Conservation (phyloP, 1,140 invertebrate genomes). For the Bicyclus anynana region DNA sequence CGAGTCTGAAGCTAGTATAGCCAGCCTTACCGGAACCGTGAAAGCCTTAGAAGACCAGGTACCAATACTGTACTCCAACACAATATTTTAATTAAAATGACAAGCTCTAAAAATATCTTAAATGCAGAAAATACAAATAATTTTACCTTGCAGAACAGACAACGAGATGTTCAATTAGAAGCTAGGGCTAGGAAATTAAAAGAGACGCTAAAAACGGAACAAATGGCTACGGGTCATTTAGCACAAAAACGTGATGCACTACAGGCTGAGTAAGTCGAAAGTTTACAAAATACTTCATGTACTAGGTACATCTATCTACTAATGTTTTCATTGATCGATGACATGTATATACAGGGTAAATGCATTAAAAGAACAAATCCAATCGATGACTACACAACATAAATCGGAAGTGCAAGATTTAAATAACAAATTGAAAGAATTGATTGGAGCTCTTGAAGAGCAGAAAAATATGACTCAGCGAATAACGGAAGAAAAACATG, state of each 20-base stretch:
- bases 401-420: slow-evolving; percentile 43
- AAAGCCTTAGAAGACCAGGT: slow-evolving; percentile 67
- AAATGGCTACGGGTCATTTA: slow-evolving; percentile 54
- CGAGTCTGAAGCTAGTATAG: slow-evolving; percentile 62
- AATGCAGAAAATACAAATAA: background rate
- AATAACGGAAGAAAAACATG: slow-evolving; percentile 38
- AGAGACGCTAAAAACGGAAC: slow-evolving; percentile 64
- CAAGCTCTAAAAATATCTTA: background rate
- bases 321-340: background rate
- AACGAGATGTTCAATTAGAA: slow-evolving; percentile 60
- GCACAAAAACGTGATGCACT: slow-evolving; percentile 55
- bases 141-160: slow-evolving; percentile 44
- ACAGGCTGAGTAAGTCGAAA: slow-evolving; percentile 50
- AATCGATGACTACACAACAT: slow-evolving; percentile 40
- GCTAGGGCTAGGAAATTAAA: slow-evolving; percentile 61
- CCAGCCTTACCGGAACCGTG: slow-evolving; percentile 59
- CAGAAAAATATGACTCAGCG: slow-evolving; percentile 33
- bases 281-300: background rate
- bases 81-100: too few relatives aligned
- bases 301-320: background rate
- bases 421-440: slow-evolving; percentile 46
- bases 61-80: too few relatives aligned
- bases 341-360: slow-evolving; percentile 31
- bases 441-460: slow-evolving; percentile 41
- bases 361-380: slow-evolving; percentile 54